These are phyloP conservation scores for Rousettus madagascariensis DNA, from an alignment of 2,797 vertebrate species.

Conservation along the genomic window DNA sequence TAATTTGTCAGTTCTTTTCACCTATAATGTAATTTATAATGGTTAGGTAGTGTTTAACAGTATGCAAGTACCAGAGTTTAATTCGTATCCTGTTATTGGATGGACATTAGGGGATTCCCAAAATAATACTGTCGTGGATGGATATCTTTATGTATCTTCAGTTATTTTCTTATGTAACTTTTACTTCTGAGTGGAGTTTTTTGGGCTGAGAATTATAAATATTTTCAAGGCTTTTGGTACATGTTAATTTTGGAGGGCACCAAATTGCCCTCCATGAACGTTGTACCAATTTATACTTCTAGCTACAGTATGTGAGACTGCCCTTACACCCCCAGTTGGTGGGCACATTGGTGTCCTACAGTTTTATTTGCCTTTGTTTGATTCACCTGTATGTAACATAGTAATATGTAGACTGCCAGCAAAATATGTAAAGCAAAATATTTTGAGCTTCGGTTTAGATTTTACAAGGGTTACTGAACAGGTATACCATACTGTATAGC, in stretches of 20 bases:
- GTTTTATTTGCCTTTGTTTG: slow-evolving; percentile 52
- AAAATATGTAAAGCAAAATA: slow-evolving; percentile 44
- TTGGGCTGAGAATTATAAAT: background rate
- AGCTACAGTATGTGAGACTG: background rate
- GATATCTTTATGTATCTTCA: slow-evolving; percentile 23
- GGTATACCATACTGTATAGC: background rate
- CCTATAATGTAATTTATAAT: background rate
- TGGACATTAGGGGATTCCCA: background rate
- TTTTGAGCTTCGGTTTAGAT: slow-evolving; percentile 17
- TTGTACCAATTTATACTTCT: slow-evolving; percentile 26
- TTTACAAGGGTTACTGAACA: slow-evolving; percentile 6
- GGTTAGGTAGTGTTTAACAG: background rate
- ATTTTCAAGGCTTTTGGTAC: slow-evolving; percentile 39
- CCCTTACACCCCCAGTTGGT: background rate
- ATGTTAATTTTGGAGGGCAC: background rate
- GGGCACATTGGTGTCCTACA: background rate
- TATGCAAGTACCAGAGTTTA: slow-evolving; percentile 40
- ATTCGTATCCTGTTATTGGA: background rate
- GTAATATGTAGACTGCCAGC: background rate
- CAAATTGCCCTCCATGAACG: background rate
- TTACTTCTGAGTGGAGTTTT: slow-evolving; percentile 33
- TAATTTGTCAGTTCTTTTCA: slow-evolving; percentile 43
- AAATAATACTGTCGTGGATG: background rate
- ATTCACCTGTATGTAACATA: background rate
- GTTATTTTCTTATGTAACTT: slow-evolving; percentile 48